Base-by-base conservation (phyloP, 2,113 vertebrate species). In the Epinephelus moara region DNA sequence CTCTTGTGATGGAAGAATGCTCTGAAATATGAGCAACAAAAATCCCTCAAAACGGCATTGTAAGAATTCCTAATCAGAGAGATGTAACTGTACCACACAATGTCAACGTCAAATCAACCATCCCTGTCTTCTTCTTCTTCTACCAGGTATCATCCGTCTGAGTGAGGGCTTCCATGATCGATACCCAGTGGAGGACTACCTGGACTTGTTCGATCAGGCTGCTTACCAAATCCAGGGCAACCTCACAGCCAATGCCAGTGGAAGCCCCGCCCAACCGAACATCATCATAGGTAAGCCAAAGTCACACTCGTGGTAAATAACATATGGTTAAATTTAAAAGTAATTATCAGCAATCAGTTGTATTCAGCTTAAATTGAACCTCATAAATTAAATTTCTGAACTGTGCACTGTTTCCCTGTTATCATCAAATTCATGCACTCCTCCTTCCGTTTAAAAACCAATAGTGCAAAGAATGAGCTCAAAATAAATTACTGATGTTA, bases 191-290 rank as follows among this genome's bases (percentile, higher is more conserved):
- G 97, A 99, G 53, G 97, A 99, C 92, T 99, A 99, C 85, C 94
- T 99, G 74, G 98, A 99, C 52, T 92, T 99, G 77, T 99, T 99
- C 1, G 98, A 99, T 91, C 89, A 97, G 83, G 97, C 97, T 0
- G 97, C 97, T 0, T 96, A 97, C 72, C 97, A 98, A 90, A 97
- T 99, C 84, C 97, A 97, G 77, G 94, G 96, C 0, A 95, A 95
- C 63, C 90, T 97, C 78, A 95, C 94, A 85, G 90, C 92, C 0
- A 92, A 96, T 5, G 69, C 74, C 27, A 90, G 64, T 0, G 63
- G 92, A 68, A 94, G 93, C 14, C 88, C 17, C 0, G 82, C 82
- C 69, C 91, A 80, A 68, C 94, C 87, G 42, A 90, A 90, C 52
- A 96, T 97, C 81, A 92, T 97, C 53, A 97, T 94, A 61, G 94